phyloP scores from a whole-genome alignment of 2,797 vertebrate species.

The Rhynchonycteris naso region DNA sequence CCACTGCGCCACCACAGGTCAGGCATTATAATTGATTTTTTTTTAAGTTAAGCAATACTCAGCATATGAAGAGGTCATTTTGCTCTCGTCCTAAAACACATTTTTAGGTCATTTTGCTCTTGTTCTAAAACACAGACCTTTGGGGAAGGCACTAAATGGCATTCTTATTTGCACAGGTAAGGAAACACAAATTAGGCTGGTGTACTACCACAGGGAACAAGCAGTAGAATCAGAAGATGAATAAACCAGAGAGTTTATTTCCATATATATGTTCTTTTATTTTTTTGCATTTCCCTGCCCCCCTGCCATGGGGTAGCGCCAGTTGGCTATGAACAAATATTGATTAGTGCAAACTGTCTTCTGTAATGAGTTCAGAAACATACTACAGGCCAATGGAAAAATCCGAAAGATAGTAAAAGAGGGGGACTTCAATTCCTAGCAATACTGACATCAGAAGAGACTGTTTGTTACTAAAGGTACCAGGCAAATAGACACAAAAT shows the following conservation, averaged over 20 bases:
- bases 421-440: not conserved
- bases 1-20: too few relatives aligned
- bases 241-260: not conserved
- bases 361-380: not conserved
- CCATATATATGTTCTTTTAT: not conserved
- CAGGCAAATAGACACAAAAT: not conserved
- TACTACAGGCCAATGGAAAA: not conserved
- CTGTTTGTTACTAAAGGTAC: not conserved
- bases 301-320: accelerated
- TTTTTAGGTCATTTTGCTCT: not conserved
- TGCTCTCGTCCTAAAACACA: slow-evolving; percentile 16
- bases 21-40: not conserved
- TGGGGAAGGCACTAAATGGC: not conserved
- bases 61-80: not conserved
- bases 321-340: not conserved
- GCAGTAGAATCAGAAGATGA: not conserved
- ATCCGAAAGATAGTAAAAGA: not conserved
- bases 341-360: not conserved
- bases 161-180: not conserved
- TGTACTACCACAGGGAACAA: not conserved
- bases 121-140: slow-evolving; percentile 4
- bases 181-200: not conserved
- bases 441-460: not conserved
- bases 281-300: not conserved
- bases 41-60: slow-evolving; percentile 52